Conservation (phyloP, 2,113 vertebrate species). For the Thamnophis sirtalis region DNA sequence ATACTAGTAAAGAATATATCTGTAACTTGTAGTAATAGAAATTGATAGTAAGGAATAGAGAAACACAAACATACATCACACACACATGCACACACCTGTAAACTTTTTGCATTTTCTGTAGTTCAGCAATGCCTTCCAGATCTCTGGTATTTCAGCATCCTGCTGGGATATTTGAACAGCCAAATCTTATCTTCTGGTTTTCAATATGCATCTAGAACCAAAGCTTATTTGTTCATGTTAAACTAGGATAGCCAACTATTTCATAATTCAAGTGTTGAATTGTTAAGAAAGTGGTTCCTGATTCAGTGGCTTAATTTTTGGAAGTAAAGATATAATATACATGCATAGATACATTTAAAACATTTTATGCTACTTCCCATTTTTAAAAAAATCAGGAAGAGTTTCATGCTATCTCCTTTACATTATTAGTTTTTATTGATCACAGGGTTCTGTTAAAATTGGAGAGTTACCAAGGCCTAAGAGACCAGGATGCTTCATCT, state of each 20-base stretch:
- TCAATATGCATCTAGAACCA: background rate
- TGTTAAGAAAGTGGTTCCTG: background rate
- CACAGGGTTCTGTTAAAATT: background rate
- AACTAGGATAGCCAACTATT: background rate
- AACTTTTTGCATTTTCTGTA: background rate
- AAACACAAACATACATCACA: background rate
- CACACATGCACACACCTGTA: background rate
- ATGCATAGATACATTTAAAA: background rate
- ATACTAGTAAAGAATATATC: background rate
- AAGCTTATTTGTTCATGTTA: background rate
- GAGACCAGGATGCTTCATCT: background rate
- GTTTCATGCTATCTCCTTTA: background rate
- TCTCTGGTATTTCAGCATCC: background rate
- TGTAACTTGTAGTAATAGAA: background rate
- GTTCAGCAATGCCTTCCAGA: background rate
- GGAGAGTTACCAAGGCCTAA: background rate
- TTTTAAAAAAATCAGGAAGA: background rate
- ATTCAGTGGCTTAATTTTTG: background rate
- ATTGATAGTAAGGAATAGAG: background rate
- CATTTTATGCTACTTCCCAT: background rate
- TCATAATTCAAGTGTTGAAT: background rate
- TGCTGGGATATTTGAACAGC: background rate
- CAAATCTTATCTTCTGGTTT: background rate
- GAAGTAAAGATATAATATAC: background rate
- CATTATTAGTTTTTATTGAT: background rate